Conservation (phyloP, 2,113 vertebrate species). For the Gavia stellata region DNA sequence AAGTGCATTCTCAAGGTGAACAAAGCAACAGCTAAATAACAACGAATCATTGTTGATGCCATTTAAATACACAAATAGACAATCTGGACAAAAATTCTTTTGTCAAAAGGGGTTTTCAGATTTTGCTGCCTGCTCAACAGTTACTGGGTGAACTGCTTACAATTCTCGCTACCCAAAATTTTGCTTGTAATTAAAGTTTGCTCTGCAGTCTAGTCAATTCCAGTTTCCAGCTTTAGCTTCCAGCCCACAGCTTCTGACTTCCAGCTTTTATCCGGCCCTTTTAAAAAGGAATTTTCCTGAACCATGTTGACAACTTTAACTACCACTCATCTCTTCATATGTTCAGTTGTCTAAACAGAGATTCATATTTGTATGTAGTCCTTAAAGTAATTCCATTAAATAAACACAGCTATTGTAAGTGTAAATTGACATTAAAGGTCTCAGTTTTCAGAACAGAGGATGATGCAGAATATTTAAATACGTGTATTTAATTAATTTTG, state of each 20-base stretch:
- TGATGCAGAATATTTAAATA: background rate
- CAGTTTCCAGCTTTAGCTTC: constrained; percentile 5
- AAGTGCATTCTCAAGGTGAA: background rate
- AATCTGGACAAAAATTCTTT: background rate
- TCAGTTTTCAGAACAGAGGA: background rate
- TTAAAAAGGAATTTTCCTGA: background rate
- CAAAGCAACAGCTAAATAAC: background rate
- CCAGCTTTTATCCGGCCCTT: background rate
- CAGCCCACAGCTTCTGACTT: background rate
- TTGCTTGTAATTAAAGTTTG: background rate
- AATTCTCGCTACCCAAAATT: background rate
- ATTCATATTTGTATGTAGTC: background rate
- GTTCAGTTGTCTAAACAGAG: background rate
- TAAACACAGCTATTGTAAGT: background rate
- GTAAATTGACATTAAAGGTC: background rate
- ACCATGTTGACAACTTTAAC: background rate
- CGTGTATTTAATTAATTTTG: background rate
- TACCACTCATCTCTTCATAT: background rate
- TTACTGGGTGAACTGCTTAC: background rate
- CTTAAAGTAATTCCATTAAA: background rate
- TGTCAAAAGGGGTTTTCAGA: background rate
- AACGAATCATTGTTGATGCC: background rate
- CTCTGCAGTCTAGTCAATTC: background rate
- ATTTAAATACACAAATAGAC: background rate
- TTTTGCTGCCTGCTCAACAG: background rate